Conservation (phyloP, 2,113 vertebrate genomes). For the Labrus mixtus region DNA sequence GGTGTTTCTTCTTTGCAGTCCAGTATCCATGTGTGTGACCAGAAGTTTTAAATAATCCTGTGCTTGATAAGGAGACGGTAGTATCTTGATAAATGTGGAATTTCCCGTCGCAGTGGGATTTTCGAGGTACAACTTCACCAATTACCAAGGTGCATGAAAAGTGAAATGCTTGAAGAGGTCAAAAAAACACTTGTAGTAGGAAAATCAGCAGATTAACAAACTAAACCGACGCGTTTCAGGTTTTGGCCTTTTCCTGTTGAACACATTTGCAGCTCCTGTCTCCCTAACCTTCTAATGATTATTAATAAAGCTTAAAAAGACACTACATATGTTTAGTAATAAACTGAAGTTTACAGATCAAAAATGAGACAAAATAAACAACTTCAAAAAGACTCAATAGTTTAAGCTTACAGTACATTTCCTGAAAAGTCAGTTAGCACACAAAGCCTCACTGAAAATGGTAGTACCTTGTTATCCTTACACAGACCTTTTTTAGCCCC, state of each 20-base stretch:
- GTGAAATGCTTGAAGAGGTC: too few relatives aligned
- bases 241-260: background rate
- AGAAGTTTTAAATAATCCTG: slow-evolving; percentile 24
- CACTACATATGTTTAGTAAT: background rate
- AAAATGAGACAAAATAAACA: background rate
- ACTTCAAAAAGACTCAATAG: background rate
- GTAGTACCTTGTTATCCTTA: slow-evolving; percentile 13
- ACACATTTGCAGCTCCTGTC: background rate
- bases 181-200: too few relatives aligned
- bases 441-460: background rate
- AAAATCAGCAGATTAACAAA: too few relatives aligned
- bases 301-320: background rate
- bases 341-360: background rate
- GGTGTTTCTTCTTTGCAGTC: slow-evolving; percentile 42
- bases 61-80: slow-evolving; percentile 26
- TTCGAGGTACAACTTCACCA: too few relatives aligned
- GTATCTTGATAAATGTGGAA: background rate
- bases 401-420: too few relatives aligned
- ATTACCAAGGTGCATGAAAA: too few relatives aligned
- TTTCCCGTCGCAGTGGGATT: background rate
- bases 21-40: slow-evolving; percentile 24
- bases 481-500: slow-evolving; percentile 10
- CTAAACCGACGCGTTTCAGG: too few relatives aligned
- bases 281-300: background rate
- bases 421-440: background rate